These are phyloP conservation scores for Rhodinocichla rosea DNA, from an alignment of 2,113 vertebrate species.

Conservation along the genomic window DNA sequence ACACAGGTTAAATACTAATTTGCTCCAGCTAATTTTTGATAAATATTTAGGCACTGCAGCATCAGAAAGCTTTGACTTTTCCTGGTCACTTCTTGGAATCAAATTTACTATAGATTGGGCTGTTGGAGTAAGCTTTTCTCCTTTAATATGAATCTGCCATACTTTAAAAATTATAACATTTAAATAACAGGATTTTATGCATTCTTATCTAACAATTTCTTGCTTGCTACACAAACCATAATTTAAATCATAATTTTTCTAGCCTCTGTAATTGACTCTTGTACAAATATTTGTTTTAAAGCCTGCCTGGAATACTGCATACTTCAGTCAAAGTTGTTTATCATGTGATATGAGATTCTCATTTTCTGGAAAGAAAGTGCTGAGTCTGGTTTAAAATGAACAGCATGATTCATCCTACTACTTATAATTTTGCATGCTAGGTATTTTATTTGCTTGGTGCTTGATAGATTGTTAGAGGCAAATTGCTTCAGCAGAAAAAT, in stretches of 20 bases:
- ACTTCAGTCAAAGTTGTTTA: slow-evolving; percentile 79
- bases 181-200: not conserved
- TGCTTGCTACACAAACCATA: slow-evolving; percentile 21
- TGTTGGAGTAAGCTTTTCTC: not conserved
- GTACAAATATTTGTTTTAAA: slow-evolving; percentile 77
- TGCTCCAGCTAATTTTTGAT: not conserved
- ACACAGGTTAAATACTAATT: not conserved
- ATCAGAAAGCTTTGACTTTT: not conserved
- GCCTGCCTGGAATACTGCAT: slow-evolving; percentile 77
- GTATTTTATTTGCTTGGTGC: slow-evolving; percentile 68
- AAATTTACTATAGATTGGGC: not conserved
- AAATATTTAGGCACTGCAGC: not conserved
- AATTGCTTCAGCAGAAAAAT: slow-evolving; percentile 54
- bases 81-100: not conserved
- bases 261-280: slow-evolving; percentile 66
- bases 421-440: slow-evolving; percentile 60
- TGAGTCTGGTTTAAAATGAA: slow-evolving; percentile 78
- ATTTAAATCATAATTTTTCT: slow-evolving; percentile 49
- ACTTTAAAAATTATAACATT: not conserved
- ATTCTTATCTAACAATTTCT: slow-evolving; percentile 15
- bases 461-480: slow-evolving; percentile 40
- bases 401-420: slow-evolving; percentile 80
- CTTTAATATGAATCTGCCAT: not conserved
- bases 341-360: slow-evolving; percentile 76
- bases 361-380: slow-evolving; percentile 79